Evolutionary conservation across 2,797 vertebrate genomes (phyloP), one percentile per base, ranked within the genome.

Genomic region (Hydrocynus forskahlii): DNA sequence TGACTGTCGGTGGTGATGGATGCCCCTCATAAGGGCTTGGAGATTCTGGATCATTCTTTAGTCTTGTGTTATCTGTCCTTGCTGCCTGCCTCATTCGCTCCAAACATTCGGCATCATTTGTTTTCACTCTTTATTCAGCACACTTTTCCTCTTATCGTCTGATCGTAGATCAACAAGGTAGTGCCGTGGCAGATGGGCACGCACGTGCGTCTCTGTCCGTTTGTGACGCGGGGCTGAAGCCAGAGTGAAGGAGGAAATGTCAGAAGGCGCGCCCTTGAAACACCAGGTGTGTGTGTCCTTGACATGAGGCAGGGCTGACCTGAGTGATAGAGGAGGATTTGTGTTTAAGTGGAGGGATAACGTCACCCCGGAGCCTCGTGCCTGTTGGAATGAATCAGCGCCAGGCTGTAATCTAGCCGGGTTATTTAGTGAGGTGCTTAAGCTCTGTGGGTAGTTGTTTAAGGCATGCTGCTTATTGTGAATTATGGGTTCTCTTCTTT

Each of bases 1-100:
- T 79, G 38, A 78, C 75, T 92, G 90, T 93, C 92, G 91, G 52
- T 84, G 48, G 85, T 94, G 93, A 94, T 94, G 92, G 92, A 94
- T 95, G 90, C 87, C 86, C 90, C 91, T 95, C 93, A 95, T 94
- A 95, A 94, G 91, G 91, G 89, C 82, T 86, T 87, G 85, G 89
- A 90, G 89, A 89, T 94, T 90, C 91, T 79, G 86, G 84, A 92
- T 93, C 93, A 92, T 94, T 92, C 90, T 89, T 94, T 92, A 93
- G 89, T 87, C 88, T 87, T 88, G 86, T 88, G 86, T 88, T 84
- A 83, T 83, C 81, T 83, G 87, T 88, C 85, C 84, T 87, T 85
- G 85, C 88, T 84, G 77, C 71, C 77, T 78, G 77, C 80, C 76
- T 82, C 76, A 75, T 75, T 79, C 78, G 23, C 79, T 55, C 40